Base-by-base conservation (phyloP, 2,113 vertebrate species). In the Poeciliopsis turrubarensis region DNA sequence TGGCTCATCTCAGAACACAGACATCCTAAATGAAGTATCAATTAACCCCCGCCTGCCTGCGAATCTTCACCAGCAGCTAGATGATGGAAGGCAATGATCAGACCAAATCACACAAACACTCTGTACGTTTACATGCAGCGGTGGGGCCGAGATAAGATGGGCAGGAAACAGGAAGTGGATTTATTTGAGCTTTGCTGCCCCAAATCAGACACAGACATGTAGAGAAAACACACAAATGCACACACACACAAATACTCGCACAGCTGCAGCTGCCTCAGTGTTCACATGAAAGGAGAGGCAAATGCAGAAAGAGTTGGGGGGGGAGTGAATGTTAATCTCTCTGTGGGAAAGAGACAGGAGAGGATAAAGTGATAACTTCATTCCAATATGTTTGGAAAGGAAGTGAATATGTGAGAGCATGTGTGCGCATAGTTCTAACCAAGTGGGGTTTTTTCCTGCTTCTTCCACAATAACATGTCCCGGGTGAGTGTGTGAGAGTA, bases 101-200 rank as follows among this genome's bases (percentile, higher is more conserved):
- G 70, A 63, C 71, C 11, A 10, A 77, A 61, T 60, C 44, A 31
- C 75, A 41, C 44, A 65, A 80, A 70, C 65, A 70, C 69, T 73
- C 57, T 5, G 39, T 81, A 79, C 37, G 22, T 77, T 79, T 73
- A 83, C 77, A 80, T 84, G 89, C 75, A 74, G 51, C n/a, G 2
- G 25, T 41, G 77, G 69, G 85, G 75, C 79, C 65, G 5, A 86
- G 90, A 92, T 92, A 87, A 92, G 89, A 88, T 84, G 78, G 51
- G 70, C 81, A 86, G 78, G 87, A 92, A 87, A 89, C 89, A 89
- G 90, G 91, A 94, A 93, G 90, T 91, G 82, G 87, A 92, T 92
- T 93, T 92, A 92, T 93, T 91, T 82, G 87, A 89, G 88, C 61
- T 11, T 75, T 54, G 70, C 69, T 83, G 82, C 83, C 77, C 76